These are phyloP conservation scores for Fabriciana adippe DNA, from an alignment of 2,888 invertebrate genomes.

Conservation along the genomic window DNA sequence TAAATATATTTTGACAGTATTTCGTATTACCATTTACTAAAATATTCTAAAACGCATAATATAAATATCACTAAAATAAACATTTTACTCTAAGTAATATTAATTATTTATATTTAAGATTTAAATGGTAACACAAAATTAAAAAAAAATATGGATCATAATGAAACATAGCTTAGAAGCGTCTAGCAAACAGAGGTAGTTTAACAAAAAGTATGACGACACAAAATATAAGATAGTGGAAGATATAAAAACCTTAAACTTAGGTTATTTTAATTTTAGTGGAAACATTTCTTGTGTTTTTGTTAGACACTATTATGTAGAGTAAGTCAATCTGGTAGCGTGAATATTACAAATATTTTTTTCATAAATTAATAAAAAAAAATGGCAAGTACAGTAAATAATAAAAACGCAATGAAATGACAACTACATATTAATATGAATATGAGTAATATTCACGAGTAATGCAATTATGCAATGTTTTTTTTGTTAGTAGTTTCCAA, in stretches of 20 bases:
- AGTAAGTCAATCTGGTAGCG: background rate
- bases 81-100: background rate
- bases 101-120: background rate
- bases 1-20: constrained; percentile 20
- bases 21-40: constrained; percentile 33
- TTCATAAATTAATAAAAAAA: background rate
- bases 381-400: no score
- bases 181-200: constrained; percentile 27
- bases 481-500: constrained; percentile 13
- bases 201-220: constrained; percentile 20
- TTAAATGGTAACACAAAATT: constrained; percentile 34
- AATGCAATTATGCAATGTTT: background rate
- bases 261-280: constrained; percentile 4
- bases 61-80: no score
- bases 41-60: no score
- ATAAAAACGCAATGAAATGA: no score
- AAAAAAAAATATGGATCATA: constrained; percentile 24
- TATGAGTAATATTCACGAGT: constrained; percentile 5
- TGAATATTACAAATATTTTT: constrained; percentile 7
- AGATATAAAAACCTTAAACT: background rate
- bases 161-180: constrained; percentile 35
- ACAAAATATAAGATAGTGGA: constrained; percentile 19
- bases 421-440: background rate
- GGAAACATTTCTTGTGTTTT: background rate
- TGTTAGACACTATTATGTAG: background rate